These are phyloP conservation scores for Sebastes glaucus DNA, from an alignment of 2,797 vertebrate genomes.

Conservation along the genomic window DNA sequence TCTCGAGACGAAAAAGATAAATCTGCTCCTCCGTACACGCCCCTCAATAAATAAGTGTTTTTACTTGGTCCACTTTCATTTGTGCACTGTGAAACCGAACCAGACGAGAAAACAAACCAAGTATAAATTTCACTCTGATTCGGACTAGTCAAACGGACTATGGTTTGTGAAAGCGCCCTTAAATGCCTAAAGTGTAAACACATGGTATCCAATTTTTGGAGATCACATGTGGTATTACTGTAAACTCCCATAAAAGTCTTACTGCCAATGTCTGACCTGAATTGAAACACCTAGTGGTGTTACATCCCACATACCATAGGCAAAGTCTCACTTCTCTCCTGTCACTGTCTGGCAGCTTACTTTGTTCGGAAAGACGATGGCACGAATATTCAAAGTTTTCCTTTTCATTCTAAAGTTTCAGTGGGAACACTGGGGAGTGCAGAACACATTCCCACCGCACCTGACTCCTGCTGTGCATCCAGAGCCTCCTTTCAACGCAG, in stretches of 20 bases:
- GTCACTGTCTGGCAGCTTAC: conserved; percentile 5
- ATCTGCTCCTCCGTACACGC: too few relatives aligned
- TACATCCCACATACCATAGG: not conserved
- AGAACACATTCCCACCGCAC: conserved; percentile 52
- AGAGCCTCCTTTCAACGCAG: conserved; percentile 57
- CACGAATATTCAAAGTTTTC: conserved; percentile 48
- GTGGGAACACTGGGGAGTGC: conserved; percentile 34
- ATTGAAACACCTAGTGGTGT: conserved; percentile 24
- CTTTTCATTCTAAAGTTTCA: conserved; percentile 56
- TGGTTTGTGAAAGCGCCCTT: not conserved
- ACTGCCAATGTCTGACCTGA: not conserved
- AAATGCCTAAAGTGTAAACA: not conserved
- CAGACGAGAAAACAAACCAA: too few relatives aligned
- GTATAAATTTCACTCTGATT: too few relatives aligned
- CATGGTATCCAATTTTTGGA: not conserved
- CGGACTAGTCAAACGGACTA: too few relatives aligned
- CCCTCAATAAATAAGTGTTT: too few relatives aligned
- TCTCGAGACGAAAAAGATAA: too few relatives aligned
- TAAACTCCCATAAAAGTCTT: not conserved
- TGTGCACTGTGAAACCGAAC: too few relatives aligned
- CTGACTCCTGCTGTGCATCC: conserved; percentile 57
- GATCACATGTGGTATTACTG: not conserved
- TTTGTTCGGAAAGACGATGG: conserved; percentile 17
- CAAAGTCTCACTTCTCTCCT: conserved; percentile 9
- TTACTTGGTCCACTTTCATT: too few relatives aligned